These are phyloP conservation scores for Mimumesa dahlbomi DNA, from an alignment of 2,888 invertebrate genomes.

Conservation along the genomic window DNA sequence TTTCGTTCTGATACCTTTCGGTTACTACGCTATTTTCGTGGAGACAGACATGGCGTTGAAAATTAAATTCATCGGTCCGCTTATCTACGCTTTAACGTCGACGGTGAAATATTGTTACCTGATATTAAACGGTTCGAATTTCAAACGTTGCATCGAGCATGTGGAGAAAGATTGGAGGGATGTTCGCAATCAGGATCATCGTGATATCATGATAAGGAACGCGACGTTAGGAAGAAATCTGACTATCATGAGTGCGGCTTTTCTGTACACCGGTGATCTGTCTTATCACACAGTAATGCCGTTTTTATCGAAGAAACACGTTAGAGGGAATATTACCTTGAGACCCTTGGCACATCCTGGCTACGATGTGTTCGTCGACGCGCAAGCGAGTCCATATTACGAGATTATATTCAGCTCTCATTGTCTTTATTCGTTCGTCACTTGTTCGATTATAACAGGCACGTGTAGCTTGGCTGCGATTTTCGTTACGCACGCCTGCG, in stretches of 20 bases:
- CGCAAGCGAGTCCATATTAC: slow-evolving; percentile 54
- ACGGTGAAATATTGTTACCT: slow-evolving; percentile 55
- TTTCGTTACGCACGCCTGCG: slow-evolving; percentile 60
- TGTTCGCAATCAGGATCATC: slow-evolving; percentile 21
- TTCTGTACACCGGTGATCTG: slow-evolving; percentile 50
- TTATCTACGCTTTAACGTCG: slow-evolving; percentile 46
- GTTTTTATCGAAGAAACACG: slow-evolving; percentile 8
- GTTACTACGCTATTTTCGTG: slow-evolving; percentile 4
- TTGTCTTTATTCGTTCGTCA: slow-evolving; percentile 37
- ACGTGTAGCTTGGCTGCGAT: slow-evolving; percentile 53
- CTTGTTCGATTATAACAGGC: slow-evolving; percentile 45
- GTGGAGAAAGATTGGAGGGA: slow-evolving; percentile 62
- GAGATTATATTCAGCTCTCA: slow-evolving; percentile 57
- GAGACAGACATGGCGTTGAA: slow-evolving; percentile 6
- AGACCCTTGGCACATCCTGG: slow-evolving; percentile 60
- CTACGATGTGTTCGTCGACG: slow-evolving; percentile 51
- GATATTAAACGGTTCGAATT: slow-evolving; percentile 22
- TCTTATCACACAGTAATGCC: slow-evolving; percentile 51
- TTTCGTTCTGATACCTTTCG: slow-evolving; percentile 18
- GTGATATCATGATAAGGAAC: slow-evolving; percentile 19
- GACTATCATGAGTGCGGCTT: slow-evolving; percentile 39
- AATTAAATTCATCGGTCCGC: slow-evolving; percentile 57
- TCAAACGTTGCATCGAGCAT: slow-evolving; percentile 55
- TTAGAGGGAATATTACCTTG: slow-evolving; percentile 43
- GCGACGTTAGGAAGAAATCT: slow-evolving; percentile 50